phyloP scores from a whole-genome alignment of 2,797 vertebrate species.

The Florisuga fusca region DNA sequence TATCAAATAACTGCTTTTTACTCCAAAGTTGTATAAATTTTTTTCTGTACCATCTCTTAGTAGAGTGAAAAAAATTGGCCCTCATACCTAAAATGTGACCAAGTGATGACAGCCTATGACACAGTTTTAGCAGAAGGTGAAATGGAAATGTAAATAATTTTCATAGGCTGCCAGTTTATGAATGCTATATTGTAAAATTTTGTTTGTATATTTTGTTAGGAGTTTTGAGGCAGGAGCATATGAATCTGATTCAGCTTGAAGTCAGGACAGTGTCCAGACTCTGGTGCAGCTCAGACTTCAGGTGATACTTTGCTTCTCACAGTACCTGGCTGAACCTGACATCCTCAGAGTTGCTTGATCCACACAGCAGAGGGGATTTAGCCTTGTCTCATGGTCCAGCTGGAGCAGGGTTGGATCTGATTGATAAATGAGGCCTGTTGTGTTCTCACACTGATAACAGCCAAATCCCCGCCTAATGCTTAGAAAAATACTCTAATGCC shows the following conservation, averaged over 20 bases:
- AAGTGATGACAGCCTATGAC: neutral
- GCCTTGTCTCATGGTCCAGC: neutral
- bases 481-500: neutral
- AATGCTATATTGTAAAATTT: neutral
- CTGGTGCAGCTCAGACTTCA: neutral
- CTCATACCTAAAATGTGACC: neutral
- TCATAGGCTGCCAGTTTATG: neutral
- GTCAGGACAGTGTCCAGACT: neutral
- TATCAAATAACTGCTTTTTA: neutral
- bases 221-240: neutral
- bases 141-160: neutral
- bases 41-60: neutral
- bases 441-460: neutral
- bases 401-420: neutral
- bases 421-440: neutral
- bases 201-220: neutral
- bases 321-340: neutral
- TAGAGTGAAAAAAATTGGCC: neutral
- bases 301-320: neutral
- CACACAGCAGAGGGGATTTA: neutral
- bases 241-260: neutral
- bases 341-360: neutral
- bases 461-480: neutral
- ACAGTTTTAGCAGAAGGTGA: neutral
- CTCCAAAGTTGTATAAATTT: neutral